A percentile compares a stretch with the other conserved stretches of the same genome.
phyloP scores from a whole-genome alignment of 2,113 vertebrate genomes.

The Paramisgurnus dabryanus region DNA sequence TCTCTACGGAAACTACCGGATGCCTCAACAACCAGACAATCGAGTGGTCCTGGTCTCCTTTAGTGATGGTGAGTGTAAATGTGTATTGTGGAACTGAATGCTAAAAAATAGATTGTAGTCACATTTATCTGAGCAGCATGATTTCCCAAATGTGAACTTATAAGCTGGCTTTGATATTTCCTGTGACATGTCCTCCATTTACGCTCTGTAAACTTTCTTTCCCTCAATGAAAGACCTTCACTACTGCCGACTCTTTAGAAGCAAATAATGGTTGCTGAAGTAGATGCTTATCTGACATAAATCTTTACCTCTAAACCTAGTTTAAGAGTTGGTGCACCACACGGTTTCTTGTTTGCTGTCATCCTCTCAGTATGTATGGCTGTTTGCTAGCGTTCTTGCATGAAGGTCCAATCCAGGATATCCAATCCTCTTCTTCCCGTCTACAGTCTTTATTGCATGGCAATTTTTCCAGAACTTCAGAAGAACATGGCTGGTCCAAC shows the following conservation, averaged over 20 bases:
- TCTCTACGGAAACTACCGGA: slow-evolving; percentile 85
- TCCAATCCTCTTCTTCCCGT: neutral
- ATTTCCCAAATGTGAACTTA: slow-evolving; percentile 33
- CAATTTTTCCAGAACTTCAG: neutral
- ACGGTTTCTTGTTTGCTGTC: slow-evolving; percentile 51
- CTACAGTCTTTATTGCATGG: slow-evolving; percentile 29
- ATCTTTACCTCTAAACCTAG: slow-evolving; percentile 49
- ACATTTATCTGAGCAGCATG: slow-evolving; percentile 16
- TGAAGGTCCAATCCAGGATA: slow-evolving; percentile 14
- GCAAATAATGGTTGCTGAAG: slow-evolving; percentile 45
- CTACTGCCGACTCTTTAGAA: slow-evolving; percentile 30
- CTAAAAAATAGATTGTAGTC: slow-evolving; percentile 24
- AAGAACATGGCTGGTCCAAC: neutral
- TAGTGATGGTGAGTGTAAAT: slow-evolving; percentile 78
- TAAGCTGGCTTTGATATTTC: slow-evolving; percentile 42
- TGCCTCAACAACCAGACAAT: slow-evolving; percentile 77
- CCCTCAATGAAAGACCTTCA: slow-evolving; percentile 45
- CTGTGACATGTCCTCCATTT: slow-evolving; percentile 35
- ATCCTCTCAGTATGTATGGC: slow-evolving; percentile 54
- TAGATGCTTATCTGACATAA: slow-evolving; percentile 55
- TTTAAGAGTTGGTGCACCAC: slow-evolving; percentile 55
- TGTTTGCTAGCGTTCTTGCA: slow-evolving; percentile 49
- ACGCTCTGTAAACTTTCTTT: slow-evolving; percentile 9
- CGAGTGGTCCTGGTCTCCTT: slow-evolving; percentile 86
- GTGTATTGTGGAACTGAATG: neutral